phyloP scores from a whole-genome alignment of 2,888 invertebrate species.

The Epirrhoe alternata region DNA sequence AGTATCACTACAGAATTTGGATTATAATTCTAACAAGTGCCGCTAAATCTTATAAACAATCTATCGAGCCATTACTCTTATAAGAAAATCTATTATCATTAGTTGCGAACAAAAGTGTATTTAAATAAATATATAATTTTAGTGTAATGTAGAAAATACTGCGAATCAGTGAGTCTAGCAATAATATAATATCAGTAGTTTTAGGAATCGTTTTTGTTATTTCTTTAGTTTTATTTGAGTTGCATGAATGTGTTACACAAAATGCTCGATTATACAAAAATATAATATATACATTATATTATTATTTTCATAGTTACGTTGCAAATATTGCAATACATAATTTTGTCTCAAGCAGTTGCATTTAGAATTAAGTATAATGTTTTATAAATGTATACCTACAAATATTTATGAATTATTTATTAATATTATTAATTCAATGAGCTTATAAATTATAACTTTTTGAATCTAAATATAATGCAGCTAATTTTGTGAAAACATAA shows the following conservation, averaged over 20 bases:
- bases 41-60: constrained; percentile 2
- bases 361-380: constrained; percentile 16
- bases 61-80: not conserved
- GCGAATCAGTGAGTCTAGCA: constrained; percentile 54
- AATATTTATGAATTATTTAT: not conserved
- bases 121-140: constrained; percentile 14
- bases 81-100: constrained; percentile 5
- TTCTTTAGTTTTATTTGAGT: constrained; percentile 45
- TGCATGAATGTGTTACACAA: constrained; percentile 53
- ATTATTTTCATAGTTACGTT: not conserved
- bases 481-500: too few relatives aligned
- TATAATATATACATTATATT: not conserved
- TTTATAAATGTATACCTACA: not conserved
- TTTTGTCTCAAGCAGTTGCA: constrained; percentile 14
- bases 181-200: constrained; percentile 38
- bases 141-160: constrained; percentile 43
- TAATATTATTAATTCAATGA: not conserved
- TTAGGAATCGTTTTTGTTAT: constrained; percentile 53
- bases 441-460: too few relatives aligned
- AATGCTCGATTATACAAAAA: constrained; percentile 51
- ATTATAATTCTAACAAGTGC: constrained; percentile 1
- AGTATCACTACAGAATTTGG: not conserved
- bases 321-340: not conserved
- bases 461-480: too few relatives aligned
- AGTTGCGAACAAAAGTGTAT: constrained; percentile 48